These are phyloP conservation scores for Augochlora pura DNA, from an alignment of 1,140 invertebrate species.

Conservation along the genomic window DNA sequence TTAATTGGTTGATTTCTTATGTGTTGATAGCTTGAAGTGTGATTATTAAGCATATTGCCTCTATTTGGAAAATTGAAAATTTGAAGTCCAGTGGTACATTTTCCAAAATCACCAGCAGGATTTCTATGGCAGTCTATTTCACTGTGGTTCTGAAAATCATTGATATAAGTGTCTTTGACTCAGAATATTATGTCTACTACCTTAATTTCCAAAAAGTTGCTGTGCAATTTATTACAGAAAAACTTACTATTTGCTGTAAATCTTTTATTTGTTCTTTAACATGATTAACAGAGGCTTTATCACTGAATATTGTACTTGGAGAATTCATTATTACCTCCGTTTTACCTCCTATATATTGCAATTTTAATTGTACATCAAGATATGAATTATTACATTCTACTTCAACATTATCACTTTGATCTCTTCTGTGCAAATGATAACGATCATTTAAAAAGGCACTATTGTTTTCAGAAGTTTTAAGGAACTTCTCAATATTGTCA, in stretches of 20 bases:
- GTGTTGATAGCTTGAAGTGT: slow-evolving; percentile 29
- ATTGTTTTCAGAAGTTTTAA: slow-evolving; percentile 57
- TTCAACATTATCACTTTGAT: slow-evolving; percentile 44
- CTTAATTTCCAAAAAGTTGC: neutral
- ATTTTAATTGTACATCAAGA: slow-evolving; percentile 64
- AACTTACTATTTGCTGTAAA: slow-evolving; percentile 33
- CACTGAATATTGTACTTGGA: slow-evolving; percentile 27
- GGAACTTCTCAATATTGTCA: slow-evolving; percentile 64
- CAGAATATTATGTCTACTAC: too few species aligned
- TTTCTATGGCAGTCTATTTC: slow-evolving; percentile 67
- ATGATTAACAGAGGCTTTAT: slow-evolving; percentile 4
- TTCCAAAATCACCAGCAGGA: slow-evolving; percentile 66
- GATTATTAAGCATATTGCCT: slow-evolving; percentile 44
- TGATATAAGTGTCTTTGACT: slow-evolving; percentile 5
- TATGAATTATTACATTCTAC: slow-evolving; percentile 54
- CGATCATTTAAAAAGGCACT: slow-evolving; percentile 65
- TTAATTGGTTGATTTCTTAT: slow-evolving; percentile 33
- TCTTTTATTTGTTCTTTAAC: slow-evolving; percentile 38
- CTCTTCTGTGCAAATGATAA: slow-evolving; percentile 67
- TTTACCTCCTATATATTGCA: slow-evolving; percentile 66
- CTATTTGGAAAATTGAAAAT: slow-evolving; percentile 8
- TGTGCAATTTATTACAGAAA: neutral
- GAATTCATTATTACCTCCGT: slow-evolving; percentile 41
- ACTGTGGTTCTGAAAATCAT: slow-evolving; percentile 50
- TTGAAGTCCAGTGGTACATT: slow-evolving; percentile 15